A percentile compares a stretch with the other conserved stretches of the same genome.
Evolutionary conservation across 2,888 invertebrate genomes (phyloP).

Genomic region (Eustalomyia histrio): DNA sequence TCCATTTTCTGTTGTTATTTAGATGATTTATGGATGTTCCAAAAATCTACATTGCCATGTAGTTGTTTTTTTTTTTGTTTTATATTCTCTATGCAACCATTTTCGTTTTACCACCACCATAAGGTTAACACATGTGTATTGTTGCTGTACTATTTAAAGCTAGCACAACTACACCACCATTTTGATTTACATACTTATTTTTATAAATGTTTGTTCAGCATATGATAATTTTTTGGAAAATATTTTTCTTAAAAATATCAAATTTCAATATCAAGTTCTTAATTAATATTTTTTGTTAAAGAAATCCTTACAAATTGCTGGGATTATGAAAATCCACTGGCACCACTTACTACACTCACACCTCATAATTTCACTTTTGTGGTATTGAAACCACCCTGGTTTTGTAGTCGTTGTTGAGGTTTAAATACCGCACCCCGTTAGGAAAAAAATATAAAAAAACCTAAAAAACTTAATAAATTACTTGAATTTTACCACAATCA

Average conservation of each 20-base stretch:
- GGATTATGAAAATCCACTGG: constrained; percentile 32
- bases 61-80: constrained; percentile 36
- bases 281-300: constrained; percentile 56
- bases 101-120: constrained; percentile 49
- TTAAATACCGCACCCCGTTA: constrained; percentile 52
- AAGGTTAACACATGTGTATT: constrained; percentile 56
- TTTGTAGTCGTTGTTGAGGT: constrained; percentile 4
- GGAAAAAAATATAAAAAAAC: not conserved
- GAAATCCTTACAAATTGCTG: constrained; percentile 59
- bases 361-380: constrained; percentile 42
- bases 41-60: constrained; percentile 64
- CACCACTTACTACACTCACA: constrained; percentile 46
- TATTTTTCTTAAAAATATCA: constrained; percentile 47
- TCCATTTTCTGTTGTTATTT: constrained; percentile 62
- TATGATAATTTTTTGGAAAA: constrained; percentile 10
- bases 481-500: constrained; percentile 58
- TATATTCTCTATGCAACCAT: constrained; percentile 35
- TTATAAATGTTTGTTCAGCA: constrained; percentile 1
- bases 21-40: constrained; percentile 63
- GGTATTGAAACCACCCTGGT: constrained; percentile 12
- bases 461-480: constrained; percentile 47
- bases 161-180: constrained; percentile 43
- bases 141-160: not conserved
- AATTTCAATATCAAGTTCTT: constrained; percentile 64
- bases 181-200: constrained; percentile 42